Evolutionary conservation across 2,888 invertebrate genomes (phyloP), one percentile per base, ranked within the genome.

Genomic region (Onthophagus sagittarius): DNA sequence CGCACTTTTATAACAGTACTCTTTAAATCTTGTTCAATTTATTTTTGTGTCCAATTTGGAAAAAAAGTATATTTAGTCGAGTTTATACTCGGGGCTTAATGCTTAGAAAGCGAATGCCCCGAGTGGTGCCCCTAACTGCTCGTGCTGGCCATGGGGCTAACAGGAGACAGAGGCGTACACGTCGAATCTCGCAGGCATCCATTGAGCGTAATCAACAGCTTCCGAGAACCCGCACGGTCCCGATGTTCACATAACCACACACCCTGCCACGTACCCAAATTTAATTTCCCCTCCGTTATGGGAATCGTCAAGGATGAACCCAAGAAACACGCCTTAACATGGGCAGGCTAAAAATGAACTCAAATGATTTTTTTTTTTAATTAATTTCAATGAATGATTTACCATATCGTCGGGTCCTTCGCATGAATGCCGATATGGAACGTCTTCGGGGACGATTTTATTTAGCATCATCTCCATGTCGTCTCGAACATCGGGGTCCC

Each of bases 401-500:
- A 97, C 98, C 98, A 98, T 98, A 86, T 98, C 98, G 86, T 98
- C 98, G 78, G 98, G 97, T 79, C 98, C 98, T 90, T 98, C 98
- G 87, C 97, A 97, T 77, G 96, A 95, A 88, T 98, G 98, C 87
- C 95, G 92, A 87, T 97, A 98, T 82, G 94, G 94, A 87, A 96
- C 90, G 82, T 94, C 96, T 91, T 98, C 98, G 86, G 98, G 98
- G 87, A 98, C 96, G 87, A 98, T 95, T 91, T 96, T 97, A 88
- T 98, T 98, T 87, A 98, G 90, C 96, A 98, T 97, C 96, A 97
- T 98, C 88, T 98, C 98, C 96, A 98, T 98, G 86, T 98, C 98
- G 85, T 96, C 96, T 87, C 97, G 91, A 80, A 97, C 97, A 87
- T 96, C 96, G 78, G 97, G 97, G 88, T 98, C 98, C 97, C 97